Evolutionary conservation across 2,113 vertebrate species (phyloP), one percentile per base, ranked within the genome.

Genomic region (Istiophorus platypterus): DNA sequence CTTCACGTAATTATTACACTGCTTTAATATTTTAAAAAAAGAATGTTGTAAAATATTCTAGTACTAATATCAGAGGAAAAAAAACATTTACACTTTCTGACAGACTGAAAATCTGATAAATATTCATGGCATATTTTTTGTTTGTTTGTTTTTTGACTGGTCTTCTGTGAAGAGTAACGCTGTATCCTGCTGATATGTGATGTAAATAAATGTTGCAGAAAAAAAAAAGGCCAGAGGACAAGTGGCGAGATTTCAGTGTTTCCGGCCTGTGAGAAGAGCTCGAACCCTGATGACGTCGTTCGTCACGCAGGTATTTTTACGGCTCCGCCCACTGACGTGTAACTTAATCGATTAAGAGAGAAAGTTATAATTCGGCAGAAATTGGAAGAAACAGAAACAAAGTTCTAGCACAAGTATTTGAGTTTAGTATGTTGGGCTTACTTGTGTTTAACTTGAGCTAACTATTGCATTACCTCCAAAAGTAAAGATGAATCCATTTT

Each of bases 191-290:
- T 82, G 58, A 77, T 73, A 2, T 91, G 87, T 88, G 69, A 69
- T 86, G 83, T 66, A 81, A 93, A 91, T 92, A 92, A 92, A 92
- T 85, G 82, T 88, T 87, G 84, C 69, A 65, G 82, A 72, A 85
- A 86, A 82, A 58, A 2, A 0, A 34, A 6, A 6, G n/a, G 67
- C 14, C 4, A 5, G 15, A 58, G 7, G 15, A 58, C 39, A 0
- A 13, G 14, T 12, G 5, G 31, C n/a, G 41, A 18, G 20, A 20
- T 20, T 47, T 34, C 2, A 13, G n/a, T 49, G 8, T 51, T 58
- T 68, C 65, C 39, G 27, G 1, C 58, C n/a, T 17, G 63, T 17
- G 17, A 14, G 34, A 14, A 45, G n/a, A 64, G 31, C 20, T 26
- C 41, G 11, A 42, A 42, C 37, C 37, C 37, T 39, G 1, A 34